Evolutionary conservation across 1,140 invertebrate species (phyloP), one percentile per base, ranked within the genome.

Genomic region (Halesus radiatus): DNA sequence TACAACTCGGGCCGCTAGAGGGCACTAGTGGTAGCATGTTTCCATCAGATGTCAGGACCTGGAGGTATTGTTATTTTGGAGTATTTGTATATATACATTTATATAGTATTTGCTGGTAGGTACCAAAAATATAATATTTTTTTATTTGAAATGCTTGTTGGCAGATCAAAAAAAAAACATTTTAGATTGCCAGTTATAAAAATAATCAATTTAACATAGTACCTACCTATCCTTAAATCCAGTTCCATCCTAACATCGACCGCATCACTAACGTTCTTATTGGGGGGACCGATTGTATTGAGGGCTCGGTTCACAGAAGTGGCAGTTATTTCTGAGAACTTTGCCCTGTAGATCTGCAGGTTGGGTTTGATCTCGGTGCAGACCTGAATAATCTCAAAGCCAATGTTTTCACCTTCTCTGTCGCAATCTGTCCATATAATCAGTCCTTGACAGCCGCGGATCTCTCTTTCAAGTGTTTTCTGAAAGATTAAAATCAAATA

Each of bases 391-490:
- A 99, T 94, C 92, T 99, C 98, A 92, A 94, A 99, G 2, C 99
- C 98, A 89, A 99, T 99, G 87, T 99, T 99, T 91, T 99, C 99
- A 76, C 99, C 99, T 93, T 99, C 99, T 90, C 98, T 94, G 92
- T 99, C 99, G 92, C 98, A 99, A 98, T 99, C 99, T 50, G 98
- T 99, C 98, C 99, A 99, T 84, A 99, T 98, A 22, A 99, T 95
- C 8, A 99, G 90, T 1, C 93, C 92, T 78, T 94, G 88, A 85
- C 95, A 96, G n/a, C 89, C 89, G 70, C 92, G 86, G 7, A 96
- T 90, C 92, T 99, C 96, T 84, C 91, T 90, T 89, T 98, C 95
- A 79, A 98, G 88, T 32, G 96, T 98, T 88, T 88, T 91, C 94
- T 96, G 82, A 90, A 88, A 80, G 15, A 23, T 15, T n/a, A 15